These are phyloP conservation scores for Natrix natrix DNA, from an alignment of 2,797 vertebrate genomes.

Conservation along the genomic window DNA sequence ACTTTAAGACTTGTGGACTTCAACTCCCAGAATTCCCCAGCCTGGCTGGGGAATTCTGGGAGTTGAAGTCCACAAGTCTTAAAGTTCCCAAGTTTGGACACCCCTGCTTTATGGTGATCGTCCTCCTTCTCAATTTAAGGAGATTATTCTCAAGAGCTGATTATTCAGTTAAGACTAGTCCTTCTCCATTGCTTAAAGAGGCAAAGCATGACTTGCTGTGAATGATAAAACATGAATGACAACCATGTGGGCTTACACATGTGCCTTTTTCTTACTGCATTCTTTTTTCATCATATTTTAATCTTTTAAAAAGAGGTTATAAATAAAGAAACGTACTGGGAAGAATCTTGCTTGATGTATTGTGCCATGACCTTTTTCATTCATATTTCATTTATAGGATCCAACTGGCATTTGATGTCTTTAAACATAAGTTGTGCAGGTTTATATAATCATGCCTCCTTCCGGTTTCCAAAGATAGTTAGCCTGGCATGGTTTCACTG, in stretches of 20 bases:
- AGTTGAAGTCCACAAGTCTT: too few species aligned
- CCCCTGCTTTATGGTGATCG: too few species aligned
- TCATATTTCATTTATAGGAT: background rate
- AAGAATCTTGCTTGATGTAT: conserved; percentile 34
- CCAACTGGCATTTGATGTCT: background rate
- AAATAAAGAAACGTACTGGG: conserved; percentile 45
- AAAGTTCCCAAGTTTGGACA: too few species aligned
- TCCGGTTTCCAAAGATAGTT: background rate
- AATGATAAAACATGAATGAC: conserved; percentile 31
- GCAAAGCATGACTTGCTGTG: conserved; percentile 1
- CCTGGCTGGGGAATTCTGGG: too few species aligned
- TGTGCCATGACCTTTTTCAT: background rate
- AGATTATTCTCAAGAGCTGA: background rate
- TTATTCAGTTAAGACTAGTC: background rate
- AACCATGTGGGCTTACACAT: conserved; percentile 31
- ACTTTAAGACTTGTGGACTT: too few species aligned
- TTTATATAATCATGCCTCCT: accelerated
- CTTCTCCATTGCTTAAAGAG: conserved; percentile 38
- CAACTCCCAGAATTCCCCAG: too few species aligned
- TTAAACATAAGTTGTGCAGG: background rate
- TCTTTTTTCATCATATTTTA: conserved; percentile 48
- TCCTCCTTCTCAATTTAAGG: background rate
- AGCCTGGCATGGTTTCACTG: background rate
- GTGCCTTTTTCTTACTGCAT: conserved; percentile 48
- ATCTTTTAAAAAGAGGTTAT: conserved; percentile 37